Base-by-base conservation (phyloP, 2,888 invertebrate genomes). In the Mellilla xanthometata region DNA sequence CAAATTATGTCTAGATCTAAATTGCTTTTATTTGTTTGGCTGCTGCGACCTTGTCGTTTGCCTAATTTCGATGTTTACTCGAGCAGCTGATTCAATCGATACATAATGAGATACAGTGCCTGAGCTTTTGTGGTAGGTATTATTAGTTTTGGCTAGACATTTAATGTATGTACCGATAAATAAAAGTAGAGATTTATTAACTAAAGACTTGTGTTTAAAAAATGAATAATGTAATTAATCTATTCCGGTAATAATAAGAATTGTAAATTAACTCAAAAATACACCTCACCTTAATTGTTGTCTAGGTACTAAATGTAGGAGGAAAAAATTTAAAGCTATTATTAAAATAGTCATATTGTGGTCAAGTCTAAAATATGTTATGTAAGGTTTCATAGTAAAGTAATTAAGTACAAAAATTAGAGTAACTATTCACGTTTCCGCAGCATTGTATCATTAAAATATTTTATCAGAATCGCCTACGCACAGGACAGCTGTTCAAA, bases 51-150 rank as follows among this genome's bases (percentile, higher is more conserved):
- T 57, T 54, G 51, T 32, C 22, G 23, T 35, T 29, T 15, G 23
- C 40, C 42, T 53, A 43, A 54, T 51, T 54, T 52, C 40, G 30
- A 39, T 48, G 35, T 41, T 46, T 47, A 38, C 41, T 46, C 39
- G 41, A 52, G 22, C 48, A 48, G 41, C 41, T 52, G 48, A 49
- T 47, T 49, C 49, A 48, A 53, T 55, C 38, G 42, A 45, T 49
- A 30, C 39, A 26, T 54, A 55, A 53, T 49, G 41, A 54, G 44
- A 48, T 48, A 34, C 33, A 46, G 34, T 30, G 28, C 12, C 33
- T 41, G 13, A 48, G 28, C 26, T 28, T 35, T 35, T 39, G 12
- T 42, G 12, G 30, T 47, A 34, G 38, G 41, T 41, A 47, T 41
- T 28, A 22, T 10, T 34, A 13, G 50, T 51, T 49, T 53, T 39